Evolutionary conservation across 2,113 vertebrate species (phyloP), one percentile per base, ranked within the genome.

Genomic region (Coracopsis vasa): DNA sequence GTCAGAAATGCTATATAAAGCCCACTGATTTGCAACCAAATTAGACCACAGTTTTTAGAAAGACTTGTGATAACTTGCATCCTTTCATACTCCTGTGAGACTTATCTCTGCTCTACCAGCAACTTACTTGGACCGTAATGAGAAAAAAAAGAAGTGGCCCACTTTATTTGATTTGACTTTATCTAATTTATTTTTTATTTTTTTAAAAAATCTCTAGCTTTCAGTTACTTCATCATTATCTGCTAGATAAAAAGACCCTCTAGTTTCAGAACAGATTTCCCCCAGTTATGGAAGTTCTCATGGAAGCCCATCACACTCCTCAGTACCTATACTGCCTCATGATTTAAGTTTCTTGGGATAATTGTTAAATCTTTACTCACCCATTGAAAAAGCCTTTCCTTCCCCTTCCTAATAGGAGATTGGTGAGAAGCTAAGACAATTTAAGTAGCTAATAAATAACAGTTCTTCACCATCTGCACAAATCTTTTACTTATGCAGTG

Each of bases 361-460:
- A 69, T 51, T 51, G 23, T 73, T 62, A 90, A 92, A 83, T 45
- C 7, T 42, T 90, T 78, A 90, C 16, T 79, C 21, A 81, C 7
- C 11, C n/a, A 37, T 80, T 80, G 71, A 71, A 88, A 58, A 61
- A 35, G 5, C 6, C 37, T 11, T 71, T 71, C 21, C 8, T 92
- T 72, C 62, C 60, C 66, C 47, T 96, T 86, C 23, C 13, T 92
- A 82, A 92, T 8, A 71, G 9, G 33, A 95, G 42, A 66, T 18
- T 86, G 24, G 24, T 1, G 4, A 66, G 45, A 86, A 91, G 42
- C 12, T 64, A 79, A 75, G 42, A 53, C 9, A 90, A 94, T 91
- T 72, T 85, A 84, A 69, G 69, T 53, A 87, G 41, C 75, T 91
- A 94, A 96, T 95, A 93, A 95, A 89, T 71, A 95, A 66, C 25